Conservation (phyloP, 2,888 invertebrate genomes). For the Cabera pusaria region DNA sequence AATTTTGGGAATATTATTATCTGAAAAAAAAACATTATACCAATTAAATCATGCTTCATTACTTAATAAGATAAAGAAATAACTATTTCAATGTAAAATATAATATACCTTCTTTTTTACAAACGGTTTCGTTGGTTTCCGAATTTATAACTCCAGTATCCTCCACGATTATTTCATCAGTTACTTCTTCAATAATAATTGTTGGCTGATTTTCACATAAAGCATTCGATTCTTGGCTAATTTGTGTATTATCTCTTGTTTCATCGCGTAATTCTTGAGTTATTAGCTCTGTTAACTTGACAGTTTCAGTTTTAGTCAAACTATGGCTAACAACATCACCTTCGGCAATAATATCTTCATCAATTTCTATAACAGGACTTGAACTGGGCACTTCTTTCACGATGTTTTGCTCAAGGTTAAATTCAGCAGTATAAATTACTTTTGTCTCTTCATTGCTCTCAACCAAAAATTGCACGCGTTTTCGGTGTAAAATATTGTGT, state of each 20-base stretch:
- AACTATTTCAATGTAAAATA: no score
- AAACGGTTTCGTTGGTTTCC: conserved; percentile 12
- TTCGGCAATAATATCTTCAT: conserved; percentile 60
- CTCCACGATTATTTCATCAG: conserved; percentile 22
- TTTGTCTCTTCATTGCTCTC: conserved; percentile 83
- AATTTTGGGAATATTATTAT: conserved; percentile 70
- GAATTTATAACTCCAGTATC: conserved; percentile 24
- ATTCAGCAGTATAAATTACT: conserved; percentile 75
- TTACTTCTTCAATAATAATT: conserved; percentile 36
- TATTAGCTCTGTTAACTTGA: conserved; percentile 46
- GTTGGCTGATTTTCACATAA: conserved; percentile 27
- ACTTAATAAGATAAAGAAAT: no score
- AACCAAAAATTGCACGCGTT: conserved; percentile 88
- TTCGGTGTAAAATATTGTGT: conserved; percentile 78
- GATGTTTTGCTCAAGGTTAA: conserved; percentile 66
- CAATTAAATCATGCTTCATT: no score
- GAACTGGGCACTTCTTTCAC: conserved; percentile 43
- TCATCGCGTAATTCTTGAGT: conserved; percentile 41
- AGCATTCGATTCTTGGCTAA: conserved; percentile 24
- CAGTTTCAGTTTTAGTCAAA: conserved; percentile 41
- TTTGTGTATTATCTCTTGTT: conserved; percentile 39
- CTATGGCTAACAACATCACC: conserved; percentile 71
- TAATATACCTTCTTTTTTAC: conserved; percentile 43
- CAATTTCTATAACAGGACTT: conserved; percentile 44
- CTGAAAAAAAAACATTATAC: conserved; percentile 55